These are phyloP conservation scores for Cosmopolites sordidus DNA, from an alignment of 2,888 invertebrate species.

Conservation along the genomic window DNA sequence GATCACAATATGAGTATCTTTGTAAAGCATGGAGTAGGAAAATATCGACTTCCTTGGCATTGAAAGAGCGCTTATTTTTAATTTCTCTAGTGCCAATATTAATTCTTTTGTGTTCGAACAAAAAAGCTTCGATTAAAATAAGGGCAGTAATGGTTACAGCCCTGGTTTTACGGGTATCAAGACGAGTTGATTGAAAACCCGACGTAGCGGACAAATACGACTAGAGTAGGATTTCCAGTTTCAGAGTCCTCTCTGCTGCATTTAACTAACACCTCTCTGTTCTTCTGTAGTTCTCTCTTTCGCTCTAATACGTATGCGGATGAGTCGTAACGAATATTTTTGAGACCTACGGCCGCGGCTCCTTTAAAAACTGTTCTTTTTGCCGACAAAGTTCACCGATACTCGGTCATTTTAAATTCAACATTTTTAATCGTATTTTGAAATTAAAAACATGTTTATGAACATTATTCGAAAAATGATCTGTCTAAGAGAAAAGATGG, in stretches of 20 bases:
- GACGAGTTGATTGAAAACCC: slow-evolving; percentile 48
- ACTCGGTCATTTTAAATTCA: no score
- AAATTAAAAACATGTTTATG: no score
- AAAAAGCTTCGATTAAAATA: slow-evolving; percentile 10
- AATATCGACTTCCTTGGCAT: neutral
- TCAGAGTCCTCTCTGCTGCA: slow-evolving; percentile 41
- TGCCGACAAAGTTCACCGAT: no score
- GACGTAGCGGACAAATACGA: slow-evolving; percentile 47
- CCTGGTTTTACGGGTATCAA: slow-evolving; percentile 35
- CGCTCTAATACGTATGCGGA: slow-evolving; percentile 12
- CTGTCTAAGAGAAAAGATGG: no score
- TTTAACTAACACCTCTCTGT: slow-evolving; percentile 39
- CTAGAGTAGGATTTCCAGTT: slow-evolving; percentile 45
- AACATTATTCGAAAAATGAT: no score
- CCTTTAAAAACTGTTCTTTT: no score
- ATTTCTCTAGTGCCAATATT: slow-evolving; percentile 26
- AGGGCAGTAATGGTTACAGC: slow-evolving; percentile 33
- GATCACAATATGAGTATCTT: no score
- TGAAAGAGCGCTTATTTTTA: neutral
- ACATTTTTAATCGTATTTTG: no score
- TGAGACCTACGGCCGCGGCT: neutral
- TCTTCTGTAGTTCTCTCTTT: slow-evolving; percentile 18
- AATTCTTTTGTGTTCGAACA: slow-evolving; percentile 34
- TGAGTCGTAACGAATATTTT: neutral
- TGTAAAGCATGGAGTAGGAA: no score